These are phyloP conservation scores for Lasioglossum calceatum DNA, from an alignment of 2,888 invertebrate species.

Conservation along the genomic window DNA sequence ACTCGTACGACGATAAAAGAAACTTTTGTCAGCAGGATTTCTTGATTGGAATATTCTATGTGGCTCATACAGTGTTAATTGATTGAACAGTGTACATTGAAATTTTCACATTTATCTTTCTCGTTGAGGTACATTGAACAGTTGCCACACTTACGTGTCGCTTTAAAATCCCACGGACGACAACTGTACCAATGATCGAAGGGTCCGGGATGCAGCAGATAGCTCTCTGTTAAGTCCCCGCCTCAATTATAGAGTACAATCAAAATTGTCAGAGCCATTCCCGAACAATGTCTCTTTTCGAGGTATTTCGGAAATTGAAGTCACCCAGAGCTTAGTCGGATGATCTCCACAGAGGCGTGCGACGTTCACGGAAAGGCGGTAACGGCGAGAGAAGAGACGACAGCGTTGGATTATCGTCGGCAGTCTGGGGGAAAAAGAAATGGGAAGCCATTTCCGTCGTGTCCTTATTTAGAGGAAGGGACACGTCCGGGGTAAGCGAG, in stretches of 20 bases:
- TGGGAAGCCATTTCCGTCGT: conserved; percentile 81
- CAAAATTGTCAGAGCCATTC: not conserved
- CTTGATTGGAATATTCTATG: no score
- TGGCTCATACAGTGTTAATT: not conserved
- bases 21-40: not conserved
- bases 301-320: conserved; percentile 30
- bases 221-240: not conserved
- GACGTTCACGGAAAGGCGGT: not conserved
- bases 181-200: not conserved
- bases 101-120: not conserved
- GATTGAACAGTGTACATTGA: not conserved
- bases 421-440: conserved; percentile 72
- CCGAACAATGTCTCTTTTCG: conserved; percentile 25
- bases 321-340: conserved; percentile 22
- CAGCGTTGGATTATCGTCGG: conserved; percentile 55
- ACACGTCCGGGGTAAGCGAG: conserved; percentile 70
- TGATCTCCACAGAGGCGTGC: conserved; percentile 36
- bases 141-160: not conserved
- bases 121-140: not conserved
- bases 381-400: conserved; percentile 13
- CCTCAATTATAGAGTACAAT: not conserved
- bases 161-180: not conserved
- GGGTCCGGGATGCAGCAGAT: not conserved
- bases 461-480: conserved; percentile 82
- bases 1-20: not conserved